Evolutionary conservation across 1,140 invertebrate genomes (phyloP).

Genomic region (Saccostrea glomerata): DNA sequence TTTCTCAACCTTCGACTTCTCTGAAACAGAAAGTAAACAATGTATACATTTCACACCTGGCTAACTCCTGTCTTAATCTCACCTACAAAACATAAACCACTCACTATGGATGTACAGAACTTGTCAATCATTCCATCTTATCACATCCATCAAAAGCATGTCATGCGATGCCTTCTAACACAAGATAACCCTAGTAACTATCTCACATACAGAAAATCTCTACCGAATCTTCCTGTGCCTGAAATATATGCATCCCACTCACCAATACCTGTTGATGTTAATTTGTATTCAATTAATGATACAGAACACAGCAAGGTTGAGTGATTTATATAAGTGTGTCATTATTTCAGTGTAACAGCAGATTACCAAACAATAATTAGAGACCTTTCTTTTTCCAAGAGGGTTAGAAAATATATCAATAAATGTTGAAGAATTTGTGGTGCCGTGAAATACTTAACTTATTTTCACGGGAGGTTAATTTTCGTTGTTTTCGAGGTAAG

Average conservation of each 20-base stretch:
- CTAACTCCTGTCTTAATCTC: neutral
- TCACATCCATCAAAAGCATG: conserved; percentile 35
- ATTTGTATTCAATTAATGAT: neutral
- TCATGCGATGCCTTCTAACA: conserved; percentile 11
- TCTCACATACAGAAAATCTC: neutral
- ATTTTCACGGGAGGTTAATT: too few relatives aligned
- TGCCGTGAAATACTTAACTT: too few relatives aligned
- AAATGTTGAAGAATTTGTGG: neutral
- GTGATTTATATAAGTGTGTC: neutral
- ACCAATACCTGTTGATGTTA: neutral
- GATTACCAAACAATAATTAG: neutral
- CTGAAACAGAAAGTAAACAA: conserved; percentile 20
- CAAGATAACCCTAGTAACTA: neutral
- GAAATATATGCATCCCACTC: neutral
- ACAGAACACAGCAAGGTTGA: neutral
- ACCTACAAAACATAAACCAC: conserved; percentile 31
- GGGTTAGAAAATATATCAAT: neutral
- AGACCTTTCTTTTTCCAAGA: neutral
- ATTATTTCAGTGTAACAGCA: neutral
- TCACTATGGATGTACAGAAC: neutral
- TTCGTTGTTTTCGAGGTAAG: too few relatives aligned
- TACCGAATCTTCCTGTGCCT: neutral
- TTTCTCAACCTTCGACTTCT: conserved; percentile 16
- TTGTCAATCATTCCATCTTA: conserved; percentile 26
- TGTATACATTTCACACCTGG: conserved; percentile 30